phyloP scores from a whole-genome alignment of 1,140 invertebrate genomes.

The Papilio machaon region DNA sequence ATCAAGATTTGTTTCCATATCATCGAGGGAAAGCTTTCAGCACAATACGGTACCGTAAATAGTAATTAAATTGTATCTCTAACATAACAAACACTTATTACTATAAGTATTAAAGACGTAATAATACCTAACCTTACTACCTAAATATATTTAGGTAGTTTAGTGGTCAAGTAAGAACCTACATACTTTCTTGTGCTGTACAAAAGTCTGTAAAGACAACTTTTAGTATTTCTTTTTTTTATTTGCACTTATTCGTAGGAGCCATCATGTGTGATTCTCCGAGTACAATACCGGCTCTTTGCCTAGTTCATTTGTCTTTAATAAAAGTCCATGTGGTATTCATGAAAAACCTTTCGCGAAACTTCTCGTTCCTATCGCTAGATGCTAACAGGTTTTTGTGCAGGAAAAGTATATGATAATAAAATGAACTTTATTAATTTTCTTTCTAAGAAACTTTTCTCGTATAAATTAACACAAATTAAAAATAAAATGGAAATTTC shows the following conservation, averaged over 20 bases:
- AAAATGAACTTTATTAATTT: background rate
- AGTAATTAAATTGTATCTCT: background rate
- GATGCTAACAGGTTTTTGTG: background rate
- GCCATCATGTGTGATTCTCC: too few relatives aligned
- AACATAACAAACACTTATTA: background rate
- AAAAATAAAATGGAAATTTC: background rate
- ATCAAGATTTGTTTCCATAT: slow-evolving; percentile 20
- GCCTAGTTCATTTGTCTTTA: too few relatives aligned
- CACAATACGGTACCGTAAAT: background rate
- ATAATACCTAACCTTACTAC: too few relatives aligned
- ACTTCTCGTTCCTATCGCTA: background rate
- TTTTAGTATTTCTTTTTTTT: too few relatives aligned
- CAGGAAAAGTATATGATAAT: background rate
- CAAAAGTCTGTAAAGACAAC: too few relatives aligned
- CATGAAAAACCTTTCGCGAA: background rate
- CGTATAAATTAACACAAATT: background rate
- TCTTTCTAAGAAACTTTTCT: background rate
- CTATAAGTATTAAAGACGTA: too few relatives aligned
- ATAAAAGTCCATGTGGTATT: background rate
- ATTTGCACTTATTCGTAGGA: too few relatives aligned
- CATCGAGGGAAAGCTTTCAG: background rate
- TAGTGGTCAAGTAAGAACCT: too few relatives aligned
- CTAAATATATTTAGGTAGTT: too few relatives aligned
- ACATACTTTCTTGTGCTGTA: too few relatives aligned
- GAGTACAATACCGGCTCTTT: too few relatives aligned